These are phyloP conservation scores for Penaeus vannamei DNA, from an alignment of 1,140 invertebrate species.

Conservation along the genomic window DNA sequence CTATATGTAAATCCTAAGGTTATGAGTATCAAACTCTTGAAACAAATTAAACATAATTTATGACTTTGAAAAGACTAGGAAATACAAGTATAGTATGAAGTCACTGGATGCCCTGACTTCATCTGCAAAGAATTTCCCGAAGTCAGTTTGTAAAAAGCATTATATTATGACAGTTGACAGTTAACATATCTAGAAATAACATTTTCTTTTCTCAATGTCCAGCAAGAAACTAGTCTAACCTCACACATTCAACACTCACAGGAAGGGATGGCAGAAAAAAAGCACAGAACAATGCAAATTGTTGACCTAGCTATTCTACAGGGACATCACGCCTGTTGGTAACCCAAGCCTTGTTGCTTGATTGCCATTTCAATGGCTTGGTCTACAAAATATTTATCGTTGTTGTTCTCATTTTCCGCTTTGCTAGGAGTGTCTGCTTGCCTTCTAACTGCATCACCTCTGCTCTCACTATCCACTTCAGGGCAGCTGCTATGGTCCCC, in stretches of 20 bases:
- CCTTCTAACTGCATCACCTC: conserved; percentile 31
- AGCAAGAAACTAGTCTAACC: conserved; percentile 45
- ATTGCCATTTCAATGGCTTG: conserved; percentile 62
- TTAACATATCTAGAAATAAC: conserved; percentile 29
- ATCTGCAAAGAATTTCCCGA: conserved; percentile 51
- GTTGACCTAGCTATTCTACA: conserved; percentile 34
- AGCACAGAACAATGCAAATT: conserved; percentile 21
- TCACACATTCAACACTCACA: conserved; percentile 59
- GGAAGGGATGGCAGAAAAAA: conserved; percentile 53
- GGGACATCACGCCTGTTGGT: conserved; percentile 62
- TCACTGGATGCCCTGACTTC: conserved; percentile 34
- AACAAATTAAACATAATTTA: conserved; percentile 53
- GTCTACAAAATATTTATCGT: conserved; percentile 61
- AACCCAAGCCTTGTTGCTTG: conserved; percentile 64
- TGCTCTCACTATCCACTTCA: conserved; percentile 24
- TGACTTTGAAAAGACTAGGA: conserved; percentile 61
- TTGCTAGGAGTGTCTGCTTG: conserved; percentile 40
- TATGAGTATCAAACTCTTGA: conserved; percentile 61
- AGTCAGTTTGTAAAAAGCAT: conserved; percentile 43
- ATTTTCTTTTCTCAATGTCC: conserved; percentile 44
- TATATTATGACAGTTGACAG: conserved; percentile 49
- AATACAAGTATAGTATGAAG: conserved; percentile 46
- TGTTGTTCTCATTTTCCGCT: conserved; percentile 60
- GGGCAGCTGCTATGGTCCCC: conserved; percentile 28
- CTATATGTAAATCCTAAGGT: conserved; percentile 46